phyloP scores from a whole-genome alignment of 1,140 invertebrate genomes.

The Lucilia sericata region DNA sequence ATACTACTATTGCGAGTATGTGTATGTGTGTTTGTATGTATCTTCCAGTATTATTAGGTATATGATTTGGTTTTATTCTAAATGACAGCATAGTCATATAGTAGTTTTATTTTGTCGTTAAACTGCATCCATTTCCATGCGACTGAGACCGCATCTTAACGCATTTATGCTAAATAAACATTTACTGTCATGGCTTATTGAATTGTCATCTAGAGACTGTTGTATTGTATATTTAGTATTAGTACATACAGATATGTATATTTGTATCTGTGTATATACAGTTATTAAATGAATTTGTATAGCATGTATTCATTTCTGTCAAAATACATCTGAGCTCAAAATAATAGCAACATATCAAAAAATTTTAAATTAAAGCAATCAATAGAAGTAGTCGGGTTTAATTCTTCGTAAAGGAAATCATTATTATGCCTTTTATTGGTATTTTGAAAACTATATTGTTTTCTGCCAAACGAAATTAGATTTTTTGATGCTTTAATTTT shows the following conservation, averaged over 20 bases:
- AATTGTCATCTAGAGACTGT: slow-evolving; percentile 26
- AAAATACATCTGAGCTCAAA: too few species aligned
- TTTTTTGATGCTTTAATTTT: background rate
- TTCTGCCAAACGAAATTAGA: too few species aligned
- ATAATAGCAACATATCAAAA: too few species aligned
- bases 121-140: background rate
- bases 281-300: background rate
- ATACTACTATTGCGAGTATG: background rate
- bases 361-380: too few species aligned
- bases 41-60: background rate
- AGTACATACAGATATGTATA: background rate
- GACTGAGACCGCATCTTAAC: slow-evolving; percentile 12
- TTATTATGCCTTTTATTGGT: too few species aligned
- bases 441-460: too few species aligned
- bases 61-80: slow-evolving; percentile 4
- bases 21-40: background rate
- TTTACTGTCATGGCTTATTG: slow-evolving; percentile 34
- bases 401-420: too few species aligned
- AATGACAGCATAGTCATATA: background rate
- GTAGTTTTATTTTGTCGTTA: background rate
- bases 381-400: too few species aligned
- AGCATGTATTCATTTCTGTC: background rate
- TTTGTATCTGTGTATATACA: background rate
- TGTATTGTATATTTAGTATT: background rate
- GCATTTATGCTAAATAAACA: slow-evolving; percentile 38